These are phyloP conservation scores for Macrochelys suwanniensis DNA, from an alignment of 2,797 vertebrate genomes.

Conservation along the genomic window DNA sequence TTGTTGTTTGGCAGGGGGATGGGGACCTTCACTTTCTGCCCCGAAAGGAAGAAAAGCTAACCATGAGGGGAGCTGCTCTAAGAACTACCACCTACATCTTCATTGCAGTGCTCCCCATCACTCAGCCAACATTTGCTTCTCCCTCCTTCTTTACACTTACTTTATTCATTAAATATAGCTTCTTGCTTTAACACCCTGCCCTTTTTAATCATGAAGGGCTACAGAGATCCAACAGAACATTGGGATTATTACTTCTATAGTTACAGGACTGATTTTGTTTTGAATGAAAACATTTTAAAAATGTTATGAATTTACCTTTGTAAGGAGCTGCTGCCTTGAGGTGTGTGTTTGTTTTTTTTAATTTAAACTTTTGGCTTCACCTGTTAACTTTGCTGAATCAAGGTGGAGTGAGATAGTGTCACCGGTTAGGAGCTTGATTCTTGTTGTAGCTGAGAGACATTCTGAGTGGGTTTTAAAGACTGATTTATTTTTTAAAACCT, in stretches of 20 bases:
- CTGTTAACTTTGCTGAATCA: background rate
- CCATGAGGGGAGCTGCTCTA: background rate
- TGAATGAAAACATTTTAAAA: conserved; percentile 47
- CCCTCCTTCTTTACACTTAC: rapidly evolving
- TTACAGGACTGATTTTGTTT: background rate
- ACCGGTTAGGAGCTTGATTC: background rate
- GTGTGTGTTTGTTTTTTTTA: background rate
- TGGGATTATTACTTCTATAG: rapidly evolving
- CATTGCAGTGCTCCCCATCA: background rate
- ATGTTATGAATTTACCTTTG: conserved; percentile 43
- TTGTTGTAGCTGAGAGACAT: rapidly evolving
- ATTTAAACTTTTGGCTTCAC: background rate
- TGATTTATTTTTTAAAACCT: background rate
- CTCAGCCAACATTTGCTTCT: rapidly evolving
- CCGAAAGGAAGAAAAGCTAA: no score
- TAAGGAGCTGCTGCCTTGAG: conserved; percentile 64
- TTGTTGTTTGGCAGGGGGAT: no score
- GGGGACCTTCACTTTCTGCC: background rate
- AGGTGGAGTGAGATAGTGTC: rapidly evolving
- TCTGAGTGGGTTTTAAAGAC: background rate
- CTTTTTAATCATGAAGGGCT: background rate
- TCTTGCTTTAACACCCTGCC: background rate
- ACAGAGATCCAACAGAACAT: rapidly evolving
- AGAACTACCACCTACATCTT: background rate
- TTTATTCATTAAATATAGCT: rapidly evolving